Base-by-base conservation (phyloP, 2,113 vertebrate genomes). In the Syrmaticus mikado region DNA sequence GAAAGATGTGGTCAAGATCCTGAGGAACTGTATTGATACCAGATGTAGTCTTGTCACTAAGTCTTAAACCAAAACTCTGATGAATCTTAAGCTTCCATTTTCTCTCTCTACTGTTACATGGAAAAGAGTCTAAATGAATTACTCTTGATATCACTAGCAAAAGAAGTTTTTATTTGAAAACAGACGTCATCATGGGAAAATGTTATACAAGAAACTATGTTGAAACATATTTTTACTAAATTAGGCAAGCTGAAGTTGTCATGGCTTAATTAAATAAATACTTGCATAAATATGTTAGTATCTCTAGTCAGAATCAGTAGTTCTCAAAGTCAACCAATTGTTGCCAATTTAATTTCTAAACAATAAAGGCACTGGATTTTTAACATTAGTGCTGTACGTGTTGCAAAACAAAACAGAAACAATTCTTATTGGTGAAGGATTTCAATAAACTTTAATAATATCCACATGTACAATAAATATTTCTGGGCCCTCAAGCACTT, bases 381-480 rank as follows among this genome's bases (percentile, higher is more conserved):
- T 28, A 89, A 75, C 61, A 58, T 89, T 65, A 92, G 48, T 41
- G 71, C 43, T 81, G 62, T 92, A 92, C 3, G 25, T 68, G 81
- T 92, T 96, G 62, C 74, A 79, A 90, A 94, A 96, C 53, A 95
- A 91, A 78, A 82, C 46, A 96, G 92, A 93, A 95, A 91, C 84
- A 92, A 88, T 94, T 80, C 96, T 85, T 68, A 72, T 83, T 78
- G 85, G 82, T 91, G 90, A 96, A 94, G 96, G 96, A 96, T 95
- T 96, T 94, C 82, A 93, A 97, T 97, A 97, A 97, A 95, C 93
- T 93, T 83, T 98, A 98, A 98, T 97, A 96, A 96, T 97, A 97
- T 97, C 98, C 98, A 99, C 98, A 99, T 99, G 98, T 97, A 98
- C 98, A 98, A 98, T 97, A 98, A 98, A 97, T 97, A 98, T 98